phyloP scores from a whole-genome alignment of 2,888 invertebrate genomes.

The Tryphoninae sp. region DNA sequence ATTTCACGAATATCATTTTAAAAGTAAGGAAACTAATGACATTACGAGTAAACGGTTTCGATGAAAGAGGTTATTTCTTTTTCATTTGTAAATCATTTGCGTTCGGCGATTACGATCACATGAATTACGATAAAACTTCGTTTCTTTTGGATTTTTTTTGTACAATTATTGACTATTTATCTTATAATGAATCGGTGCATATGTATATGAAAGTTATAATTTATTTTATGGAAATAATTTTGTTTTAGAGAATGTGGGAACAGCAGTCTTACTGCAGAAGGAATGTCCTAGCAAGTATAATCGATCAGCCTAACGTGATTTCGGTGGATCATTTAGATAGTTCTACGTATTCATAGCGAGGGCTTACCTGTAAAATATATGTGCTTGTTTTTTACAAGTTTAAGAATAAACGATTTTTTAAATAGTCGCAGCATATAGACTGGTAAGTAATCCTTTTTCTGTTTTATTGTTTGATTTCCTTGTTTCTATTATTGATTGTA shows the following conservation, averaged over 20 bases:
- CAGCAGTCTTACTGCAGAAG: conserved; percentile 41
- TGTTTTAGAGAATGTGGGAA: conserved; percentile 57
- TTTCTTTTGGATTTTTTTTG: background rate
- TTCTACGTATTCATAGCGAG: conserved; percentile 34
- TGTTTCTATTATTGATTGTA: background rate
- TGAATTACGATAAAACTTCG: background rate
- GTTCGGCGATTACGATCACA: background rate
- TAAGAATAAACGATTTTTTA: background rate
- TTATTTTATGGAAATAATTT: background rate
- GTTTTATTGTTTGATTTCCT: background rate
- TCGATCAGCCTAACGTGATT: conserved; percentile 10
- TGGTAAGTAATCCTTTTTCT: conserved; percentile 11
- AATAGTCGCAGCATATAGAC: background rate
- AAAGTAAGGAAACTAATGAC: conserved; percentile 8
- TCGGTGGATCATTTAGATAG: background rate
- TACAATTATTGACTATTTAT: background rate
- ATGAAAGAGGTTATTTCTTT: conserved; percentile 22
- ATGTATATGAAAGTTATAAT: background rate
- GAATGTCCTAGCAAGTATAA: conserved; percentile 26
- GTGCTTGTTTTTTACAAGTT: background rate
- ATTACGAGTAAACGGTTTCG: background rate
- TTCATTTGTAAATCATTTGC: background rate
- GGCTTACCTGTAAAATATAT: background rate
- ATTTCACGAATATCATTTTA: background rate
- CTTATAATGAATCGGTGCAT: background rate